Conservation (phyloP, 2,888 invertebrate species). For the Dynastes maya region DNA sequence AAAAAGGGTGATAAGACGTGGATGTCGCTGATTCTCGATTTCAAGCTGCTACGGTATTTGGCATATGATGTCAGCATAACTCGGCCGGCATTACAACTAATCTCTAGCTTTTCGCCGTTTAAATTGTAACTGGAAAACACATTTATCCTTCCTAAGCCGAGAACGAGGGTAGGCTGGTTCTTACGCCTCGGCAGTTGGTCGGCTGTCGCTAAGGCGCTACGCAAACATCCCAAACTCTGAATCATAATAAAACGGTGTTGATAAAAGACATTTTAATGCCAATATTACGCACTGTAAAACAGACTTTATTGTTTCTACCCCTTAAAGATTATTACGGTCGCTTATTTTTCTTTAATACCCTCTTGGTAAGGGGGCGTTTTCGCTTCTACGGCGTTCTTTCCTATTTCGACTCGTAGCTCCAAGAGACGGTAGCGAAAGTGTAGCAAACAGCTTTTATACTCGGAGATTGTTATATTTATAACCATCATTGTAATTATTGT, state of each 20-base stretch:
- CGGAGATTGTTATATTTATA: constrained; percentile 45
- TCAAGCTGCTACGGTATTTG: background rate
- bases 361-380: background rate
- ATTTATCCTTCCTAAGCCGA: constrained; percentile 49
- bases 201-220: constrained; percentile 36
- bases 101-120: constrained; percentile 58
- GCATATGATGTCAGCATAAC: constrained; percentile 49
- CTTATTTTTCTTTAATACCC: constrained; percentile 43
- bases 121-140: constrained; percentile 53
- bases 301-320: constrained; percentile 43
- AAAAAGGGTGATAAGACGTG: background rate
- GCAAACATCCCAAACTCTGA: constrained; percentile 38
- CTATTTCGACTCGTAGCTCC: background rate
- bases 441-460: constrained; percentile 31
- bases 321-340: constrained; percentile 42
- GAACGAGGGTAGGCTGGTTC: background rate
- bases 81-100: constrained; percentile 58
- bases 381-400: background rate
- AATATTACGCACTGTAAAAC: constrained; percentile 47
- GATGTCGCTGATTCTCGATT: background rate
- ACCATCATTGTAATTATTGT: constrained; percentile 43
- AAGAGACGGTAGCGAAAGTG: background rate
- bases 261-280: constrained; percentile 45
- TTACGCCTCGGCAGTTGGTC: background rate
- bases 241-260: constrained; percentile 44